These are phyloP conservation scores for Ochropleura leucogaster DNA, from an alignment of 2,888 invertebrate species.

Conservation along the genomic window DNA sequence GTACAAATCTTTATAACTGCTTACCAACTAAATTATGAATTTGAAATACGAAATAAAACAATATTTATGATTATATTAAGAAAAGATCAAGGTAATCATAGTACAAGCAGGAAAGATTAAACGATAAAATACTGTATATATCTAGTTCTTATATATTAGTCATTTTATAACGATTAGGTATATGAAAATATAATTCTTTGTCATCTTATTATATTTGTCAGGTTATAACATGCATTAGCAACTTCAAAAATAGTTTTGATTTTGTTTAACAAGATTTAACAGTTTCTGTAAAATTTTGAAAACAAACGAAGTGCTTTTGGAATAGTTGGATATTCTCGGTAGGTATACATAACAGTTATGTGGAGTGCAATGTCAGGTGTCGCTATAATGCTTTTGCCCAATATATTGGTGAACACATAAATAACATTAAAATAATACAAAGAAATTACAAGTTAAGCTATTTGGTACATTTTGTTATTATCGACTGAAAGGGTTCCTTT, in stretches of 20 bases:
- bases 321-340: neutral
- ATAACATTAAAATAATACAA: constrained; percentile 49
- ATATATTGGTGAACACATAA: constrained; percentile 28
- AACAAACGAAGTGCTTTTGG: constrained; percentile 23
- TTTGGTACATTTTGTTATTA: constrained; percentile 59
- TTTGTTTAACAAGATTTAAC: constrained; percentile 38
- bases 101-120: constrained; percentile 69
- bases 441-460: constrained; percentile 54
- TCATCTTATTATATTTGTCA: too few relatives aligned
- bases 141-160: constrained; percentile 18
- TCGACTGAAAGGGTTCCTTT: constrained; percentile 22
- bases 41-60: constrained; percentile 63
- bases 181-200: constrained; percentile 30
- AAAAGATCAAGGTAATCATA: constrained; percentile 90
- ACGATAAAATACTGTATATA: constrained; percentile 43
- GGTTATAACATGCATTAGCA: constrained; percentile 12
- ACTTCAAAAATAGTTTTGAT: neutral
- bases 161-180: constrained; percentile 3
- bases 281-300: constrained; percentile 33
- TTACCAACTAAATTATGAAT: constrained; percentile 62
- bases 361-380: neutral
- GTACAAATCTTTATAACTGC: constrained; percentile 64
- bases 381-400: constrained; percentile 21
- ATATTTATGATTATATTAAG: constrained; percentile 72
- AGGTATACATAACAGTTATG: neutral